Evolutionary conservation across 2,888 invertebrate genomes (phyloP), one percentile per base, ranked within the genome.

Genomic region (Plebejus argus): DNA sequence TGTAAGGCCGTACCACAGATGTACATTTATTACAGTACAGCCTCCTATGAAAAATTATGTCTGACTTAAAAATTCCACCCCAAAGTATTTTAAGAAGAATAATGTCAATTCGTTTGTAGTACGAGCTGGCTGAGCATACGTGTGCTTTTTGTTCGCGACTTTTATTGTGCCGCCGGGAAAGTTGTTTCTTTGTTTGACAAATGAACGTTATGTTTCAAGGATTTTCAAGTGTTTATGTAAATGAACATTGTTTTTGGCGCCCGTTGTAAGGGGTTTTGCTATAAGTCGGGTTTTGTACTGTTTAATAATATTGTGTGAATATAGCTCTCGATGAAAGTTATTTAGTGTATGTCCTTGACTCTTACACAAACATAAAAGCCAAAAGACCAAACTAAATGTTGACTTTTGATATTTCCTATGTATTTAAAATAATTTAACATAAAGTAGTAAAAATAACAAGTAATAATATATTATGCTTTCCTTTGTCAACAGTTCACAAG

Each of bases 401-500:
- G 56, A 3, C 49, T 15, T 49, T 49, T 4, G 39, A 3, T 4
- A 39, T 53, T 28, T 1, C 35, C 35, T 39, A 7, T 7, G 39
- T 39, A 10, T 39, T 39, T 2, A 2, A 39, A 39, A 39, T 39
- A 39, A 8, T 39, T 39, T 35, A 35, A 35, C 2, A 45, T 45
- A 12, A 12, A 45, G 8, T 45, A 12, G 45, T 45, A 45, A 1
- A 45, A 8, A 10, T 3, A 20, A 66, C 28, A 23, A 23, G 10
- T 66, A 28, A 4, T 66, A 28, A 28, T 2, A 10, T n/a, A 66
- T 61, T 28, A 39, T 39, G 33, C 2, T 80, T 78, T 80, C 76
- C 35, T 45, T 86, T 92, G 91, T 88, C 85, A 82, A 86, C 93
- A 94, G 94, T 90, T 82, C 94, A 94, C 79, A 94, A 94, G 80